Conservation (phyloP, 2,797 vertebrate genomes). For the Adelosebastes latens region DNA sequence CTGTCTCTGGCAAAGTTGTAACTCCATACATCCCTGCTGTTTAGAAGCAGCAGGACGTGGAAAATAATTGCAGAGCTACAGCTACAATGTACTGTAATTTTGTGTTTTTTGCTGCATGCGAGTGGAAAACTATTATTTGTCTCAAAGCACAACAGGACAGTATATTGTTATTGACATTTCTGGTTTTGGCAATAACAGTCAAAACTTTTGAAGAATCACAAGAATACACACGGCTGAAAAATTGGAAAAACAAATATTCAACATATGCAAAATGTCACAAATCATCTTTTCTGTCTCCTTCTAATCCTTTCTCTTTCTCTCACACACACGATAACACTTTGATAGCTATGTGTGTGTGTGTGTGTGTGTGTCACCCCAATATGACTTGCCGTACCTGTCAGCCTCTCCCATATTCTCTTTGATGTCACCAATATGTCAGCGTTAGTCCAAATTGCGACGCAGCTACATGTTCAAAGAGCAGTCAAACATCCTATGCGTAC, state of each 20-base stretch:
- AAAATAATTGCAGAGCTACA: not conserved
- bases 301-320: not conserved
- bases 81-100: not conserved
- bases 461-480: slow-evolving; percentile 59
- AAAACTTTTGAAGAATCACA: not conserved
- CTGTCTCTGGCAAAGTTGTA: not conserved
- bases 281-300: slow-evolving; percentile 1
- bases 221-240: not conserved
- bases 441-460: slow-evolving; percentile 39
- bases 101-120: not conserved
- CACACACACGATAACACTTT: slow-evolving; percentile 33
- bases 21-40: not conserved
- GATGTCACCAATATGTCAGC: slow-evolving; percentile 60
- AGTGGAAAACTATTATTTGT: not conserved
- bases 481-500: slow-evolving; percentile 36
- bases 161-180: slow-evolving; percentile 4
- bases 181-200: not conserved
- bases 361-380: slow-evolving; percentile 46
- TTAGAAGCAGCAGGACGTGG: not conserved
- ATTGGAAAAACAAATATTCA: not conserved
- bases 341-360: slow-evolving; percentile 31
- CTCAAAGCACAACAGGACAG: not conserved
- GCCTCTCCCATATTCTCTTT: slow-evolving; percentile 70
- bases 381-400: slow-evolving; percentile 15
- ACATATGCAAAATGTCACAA: slow-evolving; percentile 34